Percentiles rank a stretch among this genome's conserved stretches.
Conservation (phyloP, 2,797 vertebrate genomes). For the Channa striata region DNA sequence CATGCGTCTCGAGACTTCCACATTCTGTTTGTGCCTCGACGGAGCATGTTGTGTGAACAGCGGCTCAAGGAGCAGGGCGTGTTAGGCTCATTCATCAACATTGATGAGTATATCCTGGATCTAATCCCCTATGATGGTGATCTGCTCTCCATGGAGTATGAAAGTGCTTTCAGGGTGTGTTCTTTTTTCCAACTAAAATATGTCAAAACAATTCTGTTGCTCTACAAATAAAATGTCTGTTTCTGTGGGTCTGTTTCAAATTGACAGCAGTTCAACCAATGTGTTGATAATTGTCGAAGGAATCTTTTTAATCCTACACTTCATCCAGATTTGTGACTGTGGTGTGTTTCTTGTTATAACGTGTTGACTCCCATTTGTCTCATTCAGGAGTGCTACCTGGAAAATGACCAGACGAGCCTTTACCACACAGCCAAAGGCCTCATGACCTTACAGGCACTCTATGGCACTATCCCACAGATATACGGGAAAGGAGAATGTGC, state of each 20-base stretch:
- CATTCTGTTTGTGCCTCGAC: constrained; percentile 95
- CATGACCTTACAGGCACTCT: constrained; percentile 96
- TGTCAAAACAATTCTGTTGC: neutral
- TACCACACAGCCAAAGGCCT: constrained; percentile 98
- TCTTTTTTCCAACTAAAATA: neutral
- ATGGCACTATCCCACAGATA: constrained; percentile 97
- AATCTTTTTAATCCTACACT: neutral
- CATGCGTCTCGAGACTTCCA: constrained; percentile 93
- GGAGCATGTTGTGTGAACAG: constrained; percentile 96
- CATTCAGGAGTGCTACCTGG: constrained; percentile 95
- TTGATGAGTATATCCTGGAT: constrained; percentile 96
- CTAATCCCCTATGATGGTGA: constrained; percentile 97
- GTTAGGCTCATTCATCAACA: constrained; percentile 91
- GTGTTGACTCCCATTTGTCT: neutral
- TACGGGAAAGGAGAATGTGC: constrained; percentile 98
- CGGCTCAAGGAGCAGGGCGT: constrained; percentile 95
- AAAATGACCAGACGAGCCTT: constrained; percentile 97
- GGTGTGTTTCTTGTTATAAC: neutral
- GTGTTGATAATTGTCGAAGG: neutral
- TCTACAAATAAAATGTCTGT: neutral
- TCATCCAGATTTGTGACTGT: neutral
- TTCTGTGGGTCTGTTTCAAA: neutral
- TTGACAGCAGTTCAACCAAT: neutral
- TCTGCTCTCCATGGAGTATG: constrained; percentile 98
- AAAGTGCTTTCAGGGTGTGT: constrained; percentile 93